Conservation (phyloP, 1,140 invertebrate genomes). For the Condylostylus longicornis region DNA sequence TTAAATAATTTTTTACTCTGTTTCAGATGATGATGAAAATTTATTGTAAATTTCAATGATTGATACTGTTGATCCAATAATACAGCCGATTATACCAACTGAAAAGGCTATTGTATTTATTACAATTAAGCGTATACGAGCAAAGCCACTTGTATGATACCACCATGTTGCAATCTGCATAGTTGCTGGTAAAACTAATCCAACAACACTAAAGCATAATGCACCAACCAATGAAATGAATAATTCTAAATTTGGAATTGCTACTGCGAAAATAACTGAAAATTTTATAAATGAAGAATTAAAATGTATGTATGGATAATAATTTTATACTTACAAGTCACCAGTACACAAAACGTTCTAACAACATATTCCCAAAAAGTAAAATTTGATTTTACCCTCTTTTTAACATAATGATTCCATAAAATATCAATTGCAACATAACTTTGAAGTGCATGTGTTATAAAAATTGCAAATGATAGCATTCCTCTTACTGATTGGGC, state of each 20-base stretch:
- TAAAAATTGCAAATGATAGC: conserved; percentile 76
- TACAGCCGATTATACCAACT: too few species aligned
- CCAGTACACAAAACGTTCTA: conserved; percentile 43
- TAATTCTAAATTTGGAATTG: conserved; percentile 73
- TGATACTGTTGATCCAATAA: too few species aligned
- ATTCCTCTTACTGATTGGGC: conserved; percentile 65
- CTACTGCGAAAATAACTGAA: conserved; percentile 58
- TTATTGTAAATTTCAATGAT: too few species aligned
- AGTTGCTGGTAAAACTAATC: conserved; percentile 81
- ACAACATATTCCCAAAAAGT: conserved; percentile 45
- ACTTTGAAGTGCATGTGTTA: conserved; percentile 83
- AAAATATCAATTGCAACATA: conserved; percentile 86
- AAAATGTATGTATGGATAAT: too few species aligned
- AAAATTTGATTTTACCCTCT: conserved; percentile 36
- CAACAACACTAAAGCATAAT: conserved; percentile 74
- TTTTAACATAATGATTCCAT: conserved; percentile 57
- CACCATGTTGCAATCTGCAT: too few species aligned
- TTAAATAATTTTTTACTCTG: too few species aligned
- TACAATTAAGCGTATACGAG: too few species aligned
- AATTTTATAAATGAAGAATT: too few species aligned
- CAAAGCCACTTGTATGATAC: too few species aligned
- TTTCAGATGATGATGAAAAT: too few species aligned
- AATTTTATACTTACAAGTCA: conserved; percentile 62
- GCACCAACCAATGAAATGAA: conserved; percentile 84
- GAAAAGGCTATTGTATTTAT: too few species aligned